Conservation (phyloP, 1,140 invertebrate genomes). For the Pogonognathellus flavescens region DNA sequence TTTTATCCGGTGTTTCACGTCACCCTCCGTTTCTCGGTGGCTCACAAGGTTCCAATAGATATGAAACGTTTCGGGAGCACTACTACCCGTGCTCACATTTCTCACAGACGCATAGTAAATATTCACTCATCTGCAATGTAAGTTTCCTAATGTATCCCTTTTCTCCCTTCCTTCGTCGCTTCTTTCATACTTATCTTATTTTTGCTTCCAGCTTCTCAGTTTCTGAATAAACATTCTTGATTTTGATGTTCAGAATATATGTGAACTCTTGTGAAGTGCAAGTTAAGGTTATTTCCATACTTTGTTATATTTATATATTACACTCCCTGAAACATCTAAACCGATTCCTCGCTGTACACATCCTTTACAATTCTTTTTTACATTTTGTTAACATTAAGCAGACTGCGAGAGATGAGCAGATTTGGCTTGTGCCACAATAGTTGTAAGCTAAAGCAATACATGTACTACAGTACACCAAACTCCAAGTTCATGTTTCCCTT, state of each 20-base stretch:
- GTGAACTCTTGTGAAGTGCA: neutral
- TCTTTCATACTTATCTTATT: constrained; percentile 31
- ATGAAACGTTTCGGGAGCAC: too few relatives aligned
- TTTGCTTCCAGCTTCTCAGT: constrained; percentile 35
- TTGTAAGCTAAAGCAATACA: neutral
- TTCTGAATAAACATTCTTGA: constrained; percentile 49
- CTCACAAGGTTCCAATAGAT: too few relatives aligned
- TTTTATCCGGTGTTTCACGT: constrained; percentile 17
- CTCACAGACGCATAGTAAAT: neutral
- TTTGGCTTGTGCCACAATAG: constrained; percentile 25
- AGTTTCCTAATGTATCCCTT: constrained; percentile 19
- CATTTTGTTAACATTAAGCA: constrained; percentile 15
- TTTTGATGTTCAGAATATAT: neutral
- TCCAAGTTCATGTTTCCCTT: neutral
- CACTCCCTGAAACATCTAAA: neutral
- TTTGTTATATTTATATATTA: neutral
- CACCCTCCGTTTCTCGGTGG: neutral
- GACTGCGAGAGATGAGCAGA: constrained; percentile 14
- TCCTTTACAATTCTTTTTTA: constrained; percentile 1
- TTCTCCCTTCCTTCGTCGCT: neutral
- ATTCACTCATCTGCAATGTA: neutral
- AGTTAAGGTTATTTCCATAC: neutral
- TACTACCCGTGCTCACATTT: too few relatives aligned
- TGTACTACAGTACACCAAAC: neutral
- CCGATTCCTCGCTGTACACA: neutral